Evolutionary conservation across 2,797 vertebrate species (phyloP).

Genomic region (Danio jaintianensis): DNA sequence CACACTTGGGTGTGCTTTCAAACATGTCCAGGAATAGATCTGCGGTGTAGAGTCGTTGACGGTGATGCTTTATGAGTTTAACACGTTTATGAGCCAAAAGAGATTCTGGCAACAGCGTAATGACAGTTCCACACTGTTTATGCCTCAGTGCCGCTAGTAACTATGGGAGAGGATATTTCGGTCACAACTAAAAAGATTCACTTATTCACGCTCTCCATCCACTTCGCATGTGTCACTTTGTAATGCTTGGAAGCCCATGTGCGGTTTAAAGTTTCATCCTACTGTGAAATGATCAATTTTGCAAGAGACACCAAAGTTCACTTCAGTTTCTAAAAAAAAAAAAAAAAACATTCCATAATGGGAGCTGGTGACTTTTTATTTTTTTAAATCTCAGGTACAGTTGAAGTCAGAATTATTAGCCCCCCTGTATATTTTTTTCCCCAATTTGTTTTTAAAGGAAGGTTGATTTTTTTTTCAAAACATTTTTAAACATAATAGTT

Average conservation of each 20-base stretch:
- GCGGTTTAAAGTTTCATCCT: not conserved
- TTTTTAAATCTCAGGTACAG: no score
- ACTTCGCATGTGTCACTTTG: constrained; percentile 4
- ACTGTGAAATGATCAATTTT: not conserved
- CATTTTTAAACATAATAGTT: no score
- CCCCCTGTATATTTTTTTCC: no score
- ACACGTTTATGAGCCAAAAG: constrained; percentile 47
- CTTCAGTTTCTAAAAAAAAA: not conserved
- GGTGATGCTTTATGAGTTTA: constrained; percentile 35
- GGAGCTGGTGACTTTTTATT: no score
- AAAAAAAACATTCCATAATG: no score
- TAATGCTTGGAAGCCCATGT: not conserved
- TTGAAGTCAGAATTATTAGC: no score
- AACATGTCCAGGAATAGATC: constrained; percentile 46
- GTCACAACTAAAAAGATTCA: constrained; percentile 16
- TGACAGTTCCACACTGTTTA: constrained; percentile 43
- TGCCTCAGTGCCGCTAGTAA: constrained; percentile 9
- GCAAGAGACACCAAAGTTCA: constrained; percentile 5
- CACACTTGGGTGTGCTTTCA: not conserved
- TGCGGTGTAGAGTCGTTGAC: constrained; percentile 35
- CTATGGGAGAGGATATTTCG: constrained; percentile 55
- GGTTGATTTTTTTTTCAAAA: no score
- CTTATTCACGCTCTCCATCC: not conserved
- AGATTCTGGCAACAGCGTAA: constrained; percentile 25
- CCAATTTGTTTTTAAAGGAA: no score